Evolutionary conservation across 2,113 vertebrate species (phyloP).

Genomic region (Dicerorhinus sumatrensis): DNA sequence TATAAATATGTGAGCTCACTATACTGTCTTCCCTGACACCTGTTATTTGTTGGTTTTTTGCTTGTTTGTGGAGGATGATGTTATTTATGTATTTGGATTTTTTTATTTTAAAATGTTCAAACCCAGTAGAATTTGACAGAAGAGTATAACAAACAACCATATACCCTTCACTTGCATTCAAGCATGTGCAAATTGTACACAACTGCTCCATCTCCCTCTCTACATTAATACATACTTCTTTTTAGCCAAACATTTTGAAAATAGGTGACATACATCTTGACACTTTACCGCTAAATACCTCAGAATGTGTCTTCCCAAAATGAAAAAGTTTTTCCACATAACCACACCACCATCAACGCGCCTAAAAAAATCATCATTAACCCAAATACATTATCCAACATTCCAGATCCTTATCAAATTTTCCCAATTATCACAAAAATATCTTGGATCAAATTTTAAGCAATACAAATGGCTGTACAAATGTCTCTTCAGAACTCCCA

Average conservation of each 20-base stretch:
- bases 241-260: background rate
- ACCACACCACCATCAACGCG: background rate
- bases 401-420: background rate
- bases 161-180: background rate
- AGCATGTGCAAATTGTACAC: background rate
- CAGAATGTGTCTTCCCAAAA: background rate
- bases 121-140: background rate
- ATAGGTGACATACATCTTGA: background rate
- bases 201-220: background rate
- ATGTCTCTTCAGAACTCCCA: background rate
- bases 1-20: background rate
- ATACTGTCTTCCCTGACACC: background rate
- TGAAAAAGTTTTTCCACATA: background rate
- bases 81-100: background rate
- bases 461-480: background rate
- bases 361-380: background rate
- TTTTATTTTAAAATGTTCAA: conserved; percentile 8
- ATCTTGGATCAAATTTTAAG: background rate
- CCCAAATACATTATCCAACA: background rate
- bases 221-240: background rate
- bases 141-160: background rate
- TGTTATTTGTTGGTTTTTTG: background rate
- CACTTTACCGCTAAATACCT: background rate
- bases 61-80: background rate
- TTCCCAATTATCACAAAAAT: background rate